phyloP scores from a whole-genome alignment of 2,888 invertebrate species.

The Chalcosyrphus nemorum region DNA sequence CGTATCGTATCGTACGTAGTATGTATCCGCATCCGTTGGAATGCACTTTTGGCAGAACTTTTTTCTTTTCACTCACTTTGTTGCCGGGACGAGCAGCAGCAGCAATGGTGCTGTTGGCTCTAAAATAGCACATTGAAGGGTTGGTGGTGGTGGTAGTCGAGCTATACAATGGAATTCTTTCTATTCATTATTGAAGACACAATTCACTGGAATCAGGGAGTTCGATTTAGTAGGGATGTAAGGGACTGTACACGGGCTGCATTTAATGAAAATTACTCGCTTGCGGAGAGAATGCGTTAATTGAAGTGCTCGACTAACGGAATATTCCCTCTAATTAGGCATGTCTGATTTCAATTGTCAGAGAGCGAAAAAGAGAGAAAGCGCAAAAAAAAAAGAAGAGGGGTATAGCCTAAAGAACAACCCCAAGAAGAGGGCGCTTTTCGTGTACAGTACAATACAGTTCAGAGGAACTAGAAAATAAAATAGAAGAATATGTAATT shows the following conservation, averaged over 20 bases:
- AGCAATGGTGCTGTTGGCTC: neutral
- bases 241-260: conserved; percentile 30
- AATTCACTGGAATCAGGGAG: conserved; percentile 49
- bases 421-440: conserved; percentile 56
- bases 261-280: conserved; percentile 56
- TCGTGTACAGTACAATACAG: neutral
- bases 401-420: conserved; percentile 61
- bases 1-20: neutral
- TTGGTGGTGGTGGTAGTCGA: conserved; percentile 29
- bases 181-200: conserved; percentile 66
- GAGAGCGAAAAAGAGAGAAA: no score
- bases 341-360: conserved; percentile 70
- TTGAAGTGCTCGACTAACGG: conserved; percentile 67
- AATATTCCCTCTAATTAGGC: conserved; percentile 72
- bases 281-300: conserved; percentile 64
- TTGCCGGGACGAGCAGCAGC: conserved; percentile 9
- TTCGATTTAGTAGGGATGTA: conserved; percentile 36
- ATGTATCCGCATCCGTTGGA: conserved; percentile 13
- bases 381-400: no score
- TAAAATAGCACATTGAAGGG: conserved; percentile 48
- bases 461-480: conserved; percentile 61
- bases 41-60: conserved; percentile 57
- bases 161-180: conserved; percentile 59
- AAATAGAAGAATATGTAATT: conserved; percentile 59
- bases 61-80: conserved; percentile 11